Base-by-base conservation (phyloP, 37 sponge, comb jelly and placozoan species). In the Ephydatia muelleri region DNA sequence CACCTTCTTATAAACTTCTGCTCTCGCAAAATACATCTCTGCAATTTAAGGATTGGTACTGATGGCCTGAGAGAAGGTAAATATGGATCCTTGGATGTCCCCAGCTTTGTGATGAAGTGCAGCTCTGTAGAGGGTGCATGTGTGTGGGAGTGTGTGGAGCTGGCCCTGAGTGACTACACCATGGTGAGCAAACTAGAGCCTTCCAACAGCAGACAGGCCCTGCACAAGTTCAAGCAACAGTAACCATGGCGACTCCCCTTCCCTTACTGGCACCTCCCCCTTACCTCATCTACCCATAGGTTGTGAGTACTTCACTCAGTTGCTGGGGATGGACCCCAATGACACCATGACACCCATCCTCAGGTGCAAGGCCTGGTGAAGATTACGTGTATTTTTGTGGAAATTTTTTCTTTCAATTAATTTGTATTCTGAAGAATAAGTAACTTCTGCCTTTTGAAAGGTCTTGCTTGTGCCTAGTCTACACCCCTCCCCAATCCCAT, bases 151-250 rank as follows among this genome's bases (percentile, higher is more conserved):
- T n/a, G n/a, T n/a, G 68, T 85, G 0, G 77, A 85, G 67, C 30
- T 80, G 23, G 94, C 96, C 23, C 48, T 93, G 19, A 85, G 66
- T 75, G 94, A 96, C 85, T 96, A 96, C 74, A 73, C 93, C 34
- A 79, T 37, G 21, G 92, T 93, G 28, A 81, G 48, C 38, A 65
- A 74, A 33, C 87, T 93, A 78, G 81, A 89, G 34, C 87, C 88
- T 19, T 64, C 47, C 64, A 85, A 88, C 70, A 83, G 76, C 36
- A 90, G 92, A 88, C 91, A 88, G 65, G 96, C 87, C 57, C 85
- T 83, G 68, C 84, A 91, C 87, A 82, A 80, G 47, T 91, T 73
- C 65, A 83, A 83, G 2, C 74, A 30, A 5, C 40, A 64, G 91
- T 91, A 77, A 12, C n/a, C 49, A 36, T 19, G 40, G 38, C 26